Conservation (phyloP, 1,140 invertebrate genomes). For the Matsumurasca onukii region DNA sequence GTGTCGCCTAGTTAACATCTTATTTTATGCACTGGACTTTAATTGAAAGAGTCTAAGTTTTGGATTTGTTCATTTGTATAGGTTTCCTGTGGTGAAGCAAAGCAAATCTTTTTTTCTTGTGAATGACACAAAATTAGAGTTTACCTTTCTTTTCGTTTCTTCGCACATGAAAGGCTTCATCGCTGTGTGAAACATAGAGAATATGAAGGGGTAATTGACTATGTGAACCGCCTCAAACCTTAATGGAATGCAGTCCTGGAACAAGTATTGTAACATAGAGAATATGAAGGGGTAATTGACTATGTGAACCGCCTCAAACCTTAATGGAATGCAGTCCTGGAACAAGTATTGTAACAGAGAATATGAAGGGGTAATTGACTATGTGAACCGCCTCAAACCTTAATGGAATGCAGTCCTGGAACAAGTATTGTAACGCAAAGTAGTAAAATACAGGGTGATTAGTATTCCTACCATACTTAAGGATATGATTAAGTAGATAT, state of each 20-base stretch:
- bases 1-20: too few species aligned
- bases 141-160: conserved; percentile 38
- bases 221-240: conserved; percentile 38
- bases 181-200: conserved; percentile 36
- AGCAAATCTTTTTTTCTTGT: too few species aligned
- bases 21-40: too few species aligned
- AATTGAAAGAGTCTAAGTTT: too few species aligned
- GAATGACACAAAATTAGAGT: too few species aligned
- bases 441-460: conserved; percentile 3
- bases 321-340: conserved; percentile 39
- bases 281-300: conserved; percentile 39
- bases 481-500: too few species aligned
- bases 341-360: conserved; percentile 36
- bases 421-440: conserved; percentile 33
- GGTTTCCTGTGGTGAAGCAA: too few species aligned
- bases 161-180: conserved; percentile 40
- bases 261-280: conserved; percentile 33
- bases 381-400: conserved; percentile 38
- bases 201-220: conserved; percentile 38
- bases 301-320: conserved; percentile 38
- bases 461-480: too few species aligned
- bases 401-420: conserved; percentile 39
- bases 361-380: conserved; percentile 38
- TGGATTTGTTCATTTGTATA: too few species aligned
- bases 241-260: conserved; percentile 39